Evolutionary conservation across 1,140 invertebrate genomes (phyloP).

Genomic region (Caerostris darwini): DNA sequence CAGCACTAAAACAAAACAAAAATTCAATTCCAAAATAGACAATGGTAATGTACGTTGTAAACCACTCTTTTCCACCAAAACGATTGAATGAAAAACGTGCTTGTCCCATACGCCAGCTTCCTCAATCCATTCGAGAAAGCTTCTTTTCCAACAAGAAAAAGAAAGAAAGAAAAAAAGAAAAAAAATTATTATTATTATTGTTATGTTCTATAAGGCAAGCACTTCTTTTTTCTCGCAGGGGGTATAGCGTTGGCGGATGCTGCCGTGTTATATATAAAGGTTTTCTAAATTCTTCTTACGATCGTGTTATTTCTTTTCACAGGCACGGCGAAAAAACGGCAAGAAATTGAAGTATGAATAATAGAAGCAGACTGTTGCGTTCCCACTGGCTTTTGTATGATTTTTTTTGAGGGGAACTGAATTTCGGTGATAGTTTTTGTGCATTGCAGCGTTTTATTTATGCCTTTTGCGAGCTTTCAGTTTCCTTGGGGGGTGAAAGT

Average conservation of each 20-base stretch:
- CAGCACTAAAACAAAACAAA: neutral
- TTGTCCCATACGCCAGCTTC: conserved; percentile 49
- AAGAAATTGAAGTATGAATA: conserved; percentile 76
- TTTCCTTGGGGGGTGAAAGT: neutral
- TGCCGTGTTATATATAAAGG: conserved; percentile 20
- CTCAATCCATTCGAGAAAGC: conserved; percentile 48
- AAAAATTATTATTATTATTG: conserved; percentile 71
- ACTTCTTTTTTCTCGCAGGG: conserved; percentile 8
- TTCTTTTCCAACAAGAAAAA: neutral
- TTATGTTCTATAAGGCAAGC: conserved; percentile 53
- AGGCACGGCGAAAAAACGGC: conserved; percentile 39
- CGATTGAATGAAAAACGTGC: conserved; percentile 67
- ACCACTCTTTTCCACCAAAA: conserved; percentile 30
- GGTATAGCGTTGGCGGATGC: neutral
- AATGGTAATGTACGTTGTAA: conserved; percentile 64
- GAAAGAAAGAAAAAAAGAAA: too few relatives aligned
- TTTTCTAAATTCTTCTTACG: conserved; percentile 54
- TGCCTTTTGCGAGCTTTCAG: neutral
- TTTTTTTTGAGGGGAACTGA: conserved; percentile 34
- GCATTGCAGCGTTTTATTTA: conserved; percentile 44
- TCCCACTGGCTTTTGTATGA: conserved; percentile 57
- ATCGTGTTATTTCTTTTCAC: conserved; percentile 72
- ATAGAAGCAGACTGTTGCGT: conserved; percentile 72
- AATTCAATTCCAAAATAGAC: conserved; percentile 71
- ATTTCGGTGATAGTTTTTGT: conserved; percentile 59